These are phyloP conservation scores for Uloborus plumipes DNA, from an alignment of 2,888 invertebrate genomes.

Conservation along the genomic window DNA sequence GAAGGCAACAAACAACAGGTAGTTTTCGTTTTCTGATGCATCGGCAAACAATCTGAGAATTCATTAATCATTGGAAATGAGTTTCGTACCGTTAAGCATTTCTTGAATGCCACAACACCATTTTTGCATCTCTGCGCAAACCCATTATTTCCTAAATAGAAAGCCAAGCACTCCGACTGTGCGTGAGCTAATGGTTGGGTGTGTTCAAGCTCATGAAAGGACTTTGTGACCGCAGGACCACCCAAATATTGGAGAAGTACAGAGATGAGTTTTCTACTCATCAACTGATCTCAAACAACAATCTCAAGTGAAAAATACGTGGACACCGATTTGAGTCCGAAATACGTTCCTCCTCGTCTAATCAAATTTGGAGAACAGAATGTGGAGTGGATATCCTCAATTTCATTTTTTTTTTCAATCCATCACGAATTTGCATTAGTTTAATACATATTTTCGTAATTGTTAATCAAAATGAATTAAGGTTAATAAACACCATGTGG, in stretches of 20 bases:
- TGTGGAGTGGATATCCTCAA: too few relatives aligned
- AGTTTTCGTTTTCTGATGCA: conserved; percentile 5
- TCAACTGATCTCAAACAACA: conserved; percentile 22
- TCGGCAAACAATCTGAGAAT: conserved; percentile 34
- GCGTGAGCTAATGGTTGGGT: conserved; percentile 55
- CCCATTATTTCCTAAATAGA: conserved; percentile 53
- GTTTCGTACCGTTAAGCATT: conserved; percentile 38
- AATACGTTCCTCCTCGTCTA: too few relatives aligned
- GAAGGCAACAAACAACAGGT: too few relatives aligned
- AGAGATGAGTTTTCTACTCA: conserved; percentile 53
- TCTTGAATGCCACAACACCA: conserved; percentile 21
- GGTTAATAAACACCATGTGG: too few relatives aligned
- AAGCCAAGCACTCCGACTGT: conserved; percentile 44
- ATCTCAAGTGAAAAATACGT: too few relatives aligned
- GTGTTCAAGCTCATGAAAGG: conserved; percentile 48
- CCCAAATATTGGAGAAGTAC: conserved; percentile 50
- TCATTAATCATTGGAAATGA: conserved; percentile 49
- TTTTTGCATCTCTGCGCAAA: conserved; percentile 9
- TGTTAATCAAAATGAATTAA: too few relatives aligned
- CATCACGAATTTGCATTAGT: too few relatives aligned
- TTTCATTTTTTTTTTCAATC: too few relatives aligned
- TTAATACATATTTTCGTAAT: too few relatives aligned
- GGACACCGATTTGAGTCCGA: too few relatives aligned
- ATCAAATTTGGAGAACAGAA: too few relatives aligned
- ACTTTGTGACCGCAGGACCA: conserved; percentile 47